phyloP scores from a whole-genome alignment of 2,797 vertebrate genomes.

The Scomberomorus guttatus region DNA sequence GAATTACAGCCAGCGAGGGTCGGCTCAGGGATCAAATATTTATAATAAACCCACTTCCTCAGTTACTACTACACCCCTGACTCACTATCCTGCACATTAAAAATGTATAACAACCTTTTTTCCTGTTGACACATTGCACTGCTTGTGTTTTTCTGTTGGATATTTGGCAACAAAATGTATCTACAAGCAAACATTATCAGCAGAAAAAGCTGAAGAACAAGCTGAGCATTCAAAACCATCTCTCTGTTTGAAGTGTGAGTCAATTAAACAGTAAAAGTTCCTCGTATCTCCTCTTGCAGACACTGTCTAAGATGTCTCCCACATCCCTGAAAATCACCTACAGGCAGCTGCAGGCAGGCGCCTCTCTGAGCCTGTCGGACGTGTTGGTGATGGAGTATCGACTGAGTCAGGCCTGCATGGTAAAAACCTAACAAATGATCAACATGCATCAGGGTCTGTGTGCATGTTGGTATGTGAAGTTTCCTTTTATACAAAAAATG shows the following conservation, averaged over 20 bases:
- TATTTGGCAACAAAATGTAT: not conserved
- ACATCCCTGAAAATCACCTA: conserved; percentile 94
- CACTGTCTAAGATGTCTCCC: conserved; percentile 93
- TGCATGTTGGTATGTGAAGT: no score
- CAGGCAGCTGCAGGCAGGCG: conserved; percentile 89
- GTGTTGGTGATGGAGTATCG: conserved; percentile 96
- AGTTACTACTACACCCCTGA: conserved; percentile 20
- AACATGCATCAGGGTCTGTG: not conserved
- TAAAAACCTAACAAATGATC: conserved; percentile 57
- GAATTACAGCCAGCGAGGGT: not conserved
- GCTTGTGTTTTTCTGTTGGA: not conserved
- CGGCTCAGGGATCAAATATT: conserved; percentile 51
- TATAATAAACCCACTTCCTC: conserved; percentile 37
- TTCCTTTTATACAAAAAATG: no score
- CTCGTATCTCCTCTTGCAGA: conserved; percentile 75
- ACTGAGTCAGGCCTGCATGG: conserved; percentile 94
- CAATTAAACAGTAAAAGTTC: not conserved
- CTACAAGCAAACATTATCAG: not conserved
- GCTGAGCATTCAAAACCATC: not conserved
- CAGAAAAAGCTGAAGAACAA: no score
- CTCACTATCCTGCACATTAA: conserved; percentile 25
- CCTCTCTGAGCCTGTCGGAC: conserved; percentile 89
- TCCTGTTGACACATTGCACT: not conserved
- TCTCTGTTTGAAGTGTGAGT: not conserved
- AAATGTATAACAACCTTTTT: conserved; percentile 21